Conservation (phyloP, 2,113 vertebrate genomes). For the Rhinoptilus africanus region DNA sequence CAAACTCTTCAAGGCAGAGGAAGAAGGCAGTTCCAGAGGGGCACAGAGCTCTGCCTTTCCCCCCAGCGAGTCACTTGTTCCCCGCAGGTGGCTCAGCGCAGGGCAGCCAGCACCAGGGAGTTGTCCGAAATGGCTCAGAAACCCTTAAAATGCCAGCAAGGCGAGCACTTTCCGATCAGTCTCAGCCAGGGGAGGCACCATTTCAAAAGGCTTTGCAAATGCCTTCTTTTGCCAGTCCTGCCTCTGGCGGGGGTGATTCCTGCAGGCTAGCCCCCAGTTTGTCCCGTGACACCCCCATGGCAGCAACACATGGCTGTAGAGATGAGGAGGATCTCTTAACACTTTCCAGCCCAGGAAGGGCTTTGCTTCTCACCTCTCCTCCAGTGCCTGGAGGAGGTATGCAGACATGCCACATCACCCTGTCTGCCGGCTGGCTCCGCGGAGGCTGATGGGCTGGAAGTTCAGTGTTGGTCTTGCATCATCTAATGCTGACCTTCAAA, state of each 20-base stretch:
- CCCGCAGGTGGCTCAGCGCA: rapidly evolving
- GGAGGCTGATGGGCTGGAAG: not conserved
- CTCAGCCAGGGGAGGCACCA: not conserved
- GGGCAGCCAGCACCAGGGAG: not conserved
- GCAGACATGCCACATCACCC: not conserved
- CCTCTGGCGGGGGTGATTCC: not conserved
- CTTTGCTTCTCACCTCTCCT: not conserved
- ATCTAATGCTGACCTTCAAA: slow-evolving; percentile 35
- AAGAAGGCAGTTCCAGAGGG: too few relatives aligned
- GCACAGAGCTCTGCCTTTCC: not conserved
- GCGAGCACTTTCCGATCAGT: not conserved
- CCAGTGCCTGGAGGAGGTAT: not conserved
- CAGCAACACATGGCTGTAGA: not conserved
- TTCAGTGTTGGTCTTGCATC: slow-evolving; percentile 24
- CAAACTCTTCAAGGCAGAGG: not conserved
- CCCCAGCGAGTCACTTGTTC: not conserved
- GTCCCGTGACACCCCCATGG: not conserved
- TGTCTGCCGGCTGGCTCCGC: not conserved
- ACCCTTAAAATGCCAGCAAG: not conserved
- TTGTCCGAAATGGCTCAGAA: not conserved
- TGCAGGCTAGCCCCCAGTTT: not conserved
- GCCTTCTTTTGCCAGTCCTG: not conserved
- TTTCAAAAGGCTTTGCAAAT: not conserved
- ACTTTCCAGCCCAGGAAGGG: not conserved
- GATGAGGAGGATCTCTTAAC: not conserved